Percentiles rank a stretch among this genome's conserved stretches.
Evolutionary conservation across 2,888 invertebrate genomes (phyloP).

Genomic region (Drosophila quinaria): DNA sequence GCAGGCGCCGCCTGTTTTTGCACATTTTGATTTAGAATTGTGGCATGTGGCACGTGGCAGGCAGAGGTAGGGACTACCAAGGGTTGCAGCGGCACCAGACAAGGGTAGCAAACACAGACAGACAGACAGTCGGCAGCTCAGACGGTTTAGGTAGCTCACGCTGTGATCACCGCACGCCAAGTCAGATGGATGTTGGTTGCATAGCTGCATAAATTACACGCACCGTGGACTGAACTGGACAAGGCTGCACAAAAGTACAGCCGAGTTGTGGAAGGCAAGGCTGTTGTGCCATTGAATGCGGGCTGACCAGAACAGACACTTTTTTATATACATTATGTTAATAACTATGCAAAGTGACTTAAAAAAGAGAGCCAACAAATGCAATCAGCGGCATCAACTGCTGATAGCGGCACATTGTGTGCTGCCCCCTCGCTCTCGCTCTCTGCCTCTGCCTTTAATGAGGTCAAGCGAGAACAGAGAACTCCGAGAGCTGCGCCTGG

Average conservation of each 20-base stretch:
- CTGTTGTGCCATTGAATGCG: slow-evolving; percentile 52
- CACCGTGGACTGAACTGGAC: slow-evolving; percentile 40
- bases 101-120: slow-evolving; percentile 22
- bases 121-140: slow-evolving; percentile 11
- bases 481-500: slow-evolving; percentile 22
- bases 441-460: slow-evolving; percentile 52
- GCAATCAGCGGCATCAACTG: slow-evolving; percentile 50
- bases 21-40: slow-evolving; percentile 74
- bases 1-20: slow-evolving; percentile 79
- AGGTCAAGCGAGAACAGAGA: slow-evolving; percentile 56
- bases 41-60: slow-evolving; percentile 75
- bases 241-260: slow-evolving; percentile 52
- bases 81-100: slow-evolving; percentile 54
- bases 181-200: slow-evolving; percentile 26
- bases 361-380: slow-evolving; percentile 38
- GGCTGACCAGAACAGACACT: slow-evolving; percentile 68
- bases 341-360: slow-evolving; percentile 54
- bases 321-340: slow-evolving; percentile 39
- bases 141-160: slow-evolving; percentile 42
- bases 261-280: slow-evolving; percentile 23
- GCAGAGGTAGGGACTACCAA: slow-evolving; percentile 46
- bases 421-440: neutral
- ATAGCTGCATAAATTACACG: slow-evolving; percentile 77
- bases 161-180: slow-evolving; percentile 31
- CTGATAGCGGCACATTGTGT: slow-evolving; percentile 59